These are phyloP conservation scores for Pseudopipra pipra DNA, from an alignment of 2,113 vertebrate genomes.

Conservation along the genomic window DNA sequence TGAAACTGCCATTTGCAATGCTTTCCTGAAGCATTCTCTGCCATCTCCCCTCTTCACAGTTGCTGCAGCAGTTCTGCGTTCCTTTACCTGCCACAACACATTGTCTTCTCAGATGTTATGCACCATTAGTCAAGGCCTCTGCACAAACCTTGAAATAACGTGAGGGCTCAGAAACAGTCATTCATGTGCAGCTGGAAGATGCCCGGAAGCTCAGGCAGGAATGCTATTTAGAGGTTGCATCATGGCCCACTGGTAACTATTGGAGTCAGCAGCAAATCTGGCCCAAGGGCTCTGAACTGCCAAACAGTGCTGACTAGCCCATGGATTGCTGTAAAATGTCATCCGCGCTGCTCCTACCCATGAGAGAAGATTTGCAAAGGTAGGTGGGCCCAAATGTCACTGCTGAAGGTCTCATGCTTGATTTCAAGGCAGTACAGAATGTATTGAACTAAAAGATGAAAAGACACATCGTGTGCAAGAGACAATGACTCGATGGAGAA, in stretches of 20 bases:
- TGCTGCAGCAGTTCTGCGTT: neutral
- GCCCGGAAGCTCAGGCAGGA: neutral
- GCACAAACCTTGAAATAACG: neutral
- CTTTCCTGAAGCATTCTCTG: neutral
- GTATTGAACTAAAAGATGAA: neutral
- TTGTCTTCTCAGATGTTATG: slow-evolving; percentile 17
- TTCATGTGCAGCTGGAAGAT: neutral
- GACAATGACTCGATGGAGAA: neutral
- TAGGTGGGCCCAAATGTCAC: slow-evolving; percentile 30
- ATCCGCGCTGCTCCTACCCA: neutral
- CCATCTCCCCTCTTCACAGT: neutral
- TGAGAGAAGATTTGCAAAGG: neutral
- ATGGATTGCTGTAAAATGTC: slow-evolving; percentile 36
- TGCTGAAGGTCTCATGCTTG: slow-evolving; percentile 4
- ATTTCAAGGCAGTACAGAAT: neutral
- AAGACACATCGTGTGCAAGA: neutral
- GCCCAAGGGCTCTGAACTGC: slow-evolving; percentile 33
- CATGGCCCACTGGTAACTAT: slow-evolving; percentile 12
- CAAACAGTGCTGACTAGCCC: slow-evolving; percentile 14
- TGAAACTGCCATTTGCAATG: neutral
- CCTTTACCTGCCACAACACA: slow-evolving; percentile 35
- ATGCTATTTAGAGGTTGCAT: slow-evolving; percentile 3
- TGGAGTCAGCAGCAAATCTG: slow-evolving; percentile 33
- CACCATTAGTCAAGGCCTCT: slow-evolving; percentile 25
- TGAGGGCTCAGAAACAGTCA: neutral